phyloP scores from a whole-genome alignment of 2,888 invertebrate species.

The Andricus quercusramuli region DNA sequence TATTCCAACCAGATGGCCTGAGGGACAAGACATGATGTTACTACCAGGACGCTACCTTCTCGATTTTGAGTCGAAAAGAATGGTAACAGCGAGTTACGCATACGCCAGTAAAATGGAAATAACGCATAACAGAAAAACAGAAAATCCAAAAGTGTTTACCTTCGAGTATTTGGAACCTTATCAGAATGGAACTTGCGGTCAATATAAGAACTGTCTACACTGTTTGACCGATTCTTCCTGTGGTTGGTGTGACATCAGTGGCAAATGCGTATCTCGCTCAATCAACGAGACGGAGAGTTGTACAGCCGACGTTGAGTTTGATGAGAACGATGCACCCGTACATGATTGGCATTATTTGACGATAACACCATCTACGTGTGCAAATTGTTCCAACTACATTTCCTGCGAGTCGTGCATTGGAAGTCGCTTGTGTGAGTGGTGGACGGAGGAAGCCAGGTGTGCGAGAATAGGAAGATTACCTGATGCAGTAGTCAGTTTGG shows the following conservation, averaged over 20 bases:
- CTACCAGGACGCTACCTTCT: constrained; percentile 84
- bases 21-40: constrained; percentile 77
- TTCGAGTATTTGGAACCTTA: constrained; percentile 94
- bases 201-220: constrained; percentile 91
- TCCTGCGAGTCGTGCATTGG: constrained; percentile 91
- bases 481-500: constrained; percentile 83
- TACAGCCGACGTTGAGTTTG: constrained; percentile 79
- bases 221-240: constrained; percentile 94
- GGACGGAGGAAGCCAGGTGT: constrained; percentile 93
- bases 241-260: constrained; percentile 93
- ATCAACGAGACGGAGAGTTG: constrained; percentile 85
- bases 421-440: constrained; percentile 92
- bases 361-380: constrained; percentile 89
- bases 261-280: constrained; percentile 84
- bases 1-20: constrained; percentile 84
- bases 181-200: constrained; percentile 87
- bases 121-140: constrained; percentile 86
- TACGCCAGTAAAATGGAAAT: constrained; percentile 88
- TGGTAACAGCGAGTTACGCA: constrained; percentile 75
- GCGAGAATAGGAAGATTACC: constrained; percentile 87
- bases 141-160: constrained; percentile 90
- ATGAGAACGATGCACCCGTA: constrained; percentile 80
- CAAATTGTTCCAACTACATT: constrained; percentile 93
- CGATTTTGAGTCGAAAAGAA: constrained; percentile 85
- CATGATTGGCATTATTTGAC: constrained; percentile 90